Percentiles rank a stretch among this genome's conserved stretches.
These are phyloP conservation scores for Stenichneumon culpator DNA, from an alignment of 2,888 invertebrate species.

Conservation along the genomic window DNA sequence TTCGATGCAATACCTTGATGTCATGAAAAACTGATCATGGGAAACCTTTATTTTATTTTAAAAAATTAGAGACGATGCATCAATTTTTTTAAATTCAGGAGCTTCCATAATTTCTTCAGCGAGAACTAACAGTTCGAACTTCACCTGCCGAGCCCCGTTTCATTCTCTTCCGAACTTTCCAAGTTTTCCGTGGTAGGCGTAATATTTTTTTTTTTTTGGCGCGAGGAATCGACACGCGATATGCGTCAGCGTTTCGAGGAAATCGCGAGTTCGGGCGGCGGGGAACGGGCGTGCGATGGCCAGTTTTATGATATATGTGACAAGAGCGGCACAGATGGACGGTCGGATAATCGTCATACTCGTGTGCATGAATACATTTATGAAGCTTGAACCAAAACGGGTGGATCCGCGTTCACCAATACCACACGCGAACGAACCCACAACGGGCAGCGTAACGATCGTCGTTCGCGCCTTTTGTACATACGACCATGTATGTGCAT, in stretches of 20 bases:
- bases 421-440: slow-evolving; percentile 20
- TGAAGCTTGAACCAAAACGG: slow-evolving; percentile 67
- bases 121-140: not conserved
- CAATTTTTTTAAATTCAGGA: not conserved
- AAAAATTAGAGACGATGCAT: not conserved
- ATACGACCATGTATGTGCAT: not conserved
- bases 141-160: not conserved
- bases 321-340: slow-evolving; percentile 73
- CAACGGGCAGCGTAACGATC: slow-evolving; percentile 16
- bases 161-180: slow-evolving; percentile 4
- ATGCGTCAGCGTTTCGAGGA: slow-evolving; percentile 75
- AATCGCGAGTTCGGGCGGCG: slow-evolving; percentile 67
- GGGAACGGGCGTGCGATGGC: slow-evolving; percentile 9
- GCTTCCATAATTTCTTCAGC: not conserved
- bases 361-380: slow-evolving; percentile 75
- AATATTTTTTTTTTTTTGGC: slow-evolving; percentile 1
- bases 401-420: slow-evolving; percentile 35
- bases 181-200: slow-evolving; percentile 3
- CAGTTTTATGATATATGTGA: slow-evolving; percentile 60
- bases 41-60: not conserved
- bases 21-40: not conserved
- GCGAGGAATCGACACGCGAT: slow-evolving; percentile 74
- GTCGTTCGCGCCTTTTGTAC: slow-evolving; percentile 17
- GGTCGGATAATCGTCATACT: slow-evolving; percentile 76
- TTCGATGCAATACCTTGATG: too few relatives aligned